Conservation (phyloP, 2,888 invertebrate genomes). For the Girardia tigrina region DNA sequence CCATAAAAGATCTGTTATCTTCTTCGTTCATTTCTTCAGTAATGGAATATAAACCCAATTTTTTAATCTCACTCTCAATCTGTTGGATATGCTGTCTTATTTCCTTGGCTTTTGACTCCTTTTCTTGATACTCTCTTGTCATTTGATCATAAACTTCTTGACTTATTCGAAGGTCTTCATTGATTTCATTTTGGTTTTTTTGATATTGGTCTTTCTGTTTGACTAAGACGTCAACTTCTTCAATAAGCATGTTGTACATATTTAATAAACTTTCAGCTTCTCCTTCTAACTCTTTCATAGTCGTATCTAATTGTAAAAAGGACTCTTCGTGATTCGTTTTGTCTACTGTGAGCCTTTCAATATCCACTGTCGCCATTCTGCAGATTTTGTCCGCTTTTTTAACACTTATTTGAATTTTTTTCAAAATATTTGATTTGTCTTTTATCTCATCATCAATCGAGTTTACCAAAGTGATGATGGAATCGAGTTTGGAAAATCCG, state of each 20-base stretch:
- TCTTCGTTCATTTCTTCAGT: neutral
- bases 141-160: neutral
- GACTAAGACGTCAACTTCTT: neutral
- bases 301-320: neutral
- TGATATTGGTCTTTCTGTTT: neutral
- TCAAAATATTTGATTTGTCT: neutral
- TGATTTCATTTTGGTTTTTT: neutral
- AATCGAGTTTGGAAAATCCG: slow-evolving; percentile 37
- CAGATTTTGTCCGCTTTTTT: neutral
- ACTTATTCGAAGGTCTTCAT: neutral
- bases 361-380: neutral
- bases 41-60: neutral
- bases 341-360: neutral
- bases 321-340: neutral
- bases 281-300: neutral
- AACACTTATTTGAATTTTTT: neutral
- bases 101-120: neutral
- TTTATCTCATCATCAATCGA: slow-evolving; percentile 56
- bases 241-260: neutral
- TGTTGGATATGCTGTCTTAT: neutral
- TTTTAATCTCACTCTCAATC: neutral
- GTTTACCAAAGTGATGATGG: slow-evolving; percentile 40
- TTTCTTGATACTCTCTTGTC: neutral
- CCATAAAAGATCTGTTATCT: neutral
- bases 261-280: neutral